These are phyloP conservation scores for Octomys mimax DNA, from an alignment of 2,797 vertebrate genomes.

Conservation along the genomic window DNA sequence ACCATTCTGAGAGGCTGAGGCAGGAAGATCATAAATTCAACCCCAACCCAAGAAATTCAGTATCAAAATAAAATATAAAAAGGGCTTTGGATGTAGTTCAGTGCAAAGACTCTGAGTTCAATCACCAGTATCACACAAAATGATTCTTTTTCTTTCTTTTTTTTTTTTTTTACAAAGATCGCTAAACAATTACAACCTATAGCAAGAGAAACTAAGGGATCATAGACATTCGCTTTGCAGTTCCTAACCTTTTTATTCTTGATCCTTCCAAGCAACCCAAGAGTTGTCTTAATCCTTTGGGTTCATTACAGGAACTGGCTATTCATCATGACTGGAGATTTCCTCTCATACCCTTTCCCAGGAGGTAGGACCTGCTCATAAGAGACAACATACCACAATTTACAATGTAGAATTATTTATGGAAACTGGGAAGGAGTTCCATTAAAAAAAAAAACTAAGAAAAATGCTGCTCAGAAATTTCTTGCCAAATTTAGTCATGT, in stretches of 20 bases:
- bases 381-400: constrained; percentile 93
- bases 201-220: background rate
- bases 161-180: background rate
- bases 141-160: background rate
- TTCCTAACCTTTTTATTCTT: background rate
- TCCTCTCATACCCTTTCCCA: constrained; percentile 92
- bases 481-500: constrained; percentile 91
- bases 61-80: background rate
- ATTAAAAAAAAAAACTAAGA: constrained; percentile 92
- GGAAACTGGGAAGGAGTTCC: constrained; percentile 92
- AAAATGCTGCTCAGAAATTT: constrained; percentile 92
- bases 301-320: constrained; percentile 88
- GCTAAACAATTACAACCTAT: background rate
- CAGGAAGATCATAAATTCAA: background rate
- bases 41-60: background rate
- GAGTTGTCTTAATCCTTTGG: background rate
- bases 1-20: background rate
- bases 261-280: background rate
- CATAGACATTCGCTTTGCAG: background rate
- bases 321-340: constrained; percentile 93
- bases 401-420: constrained; percentile 92
- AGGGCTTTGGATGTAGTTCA: background rate
- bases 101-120: background rate
- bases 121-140: background rate
- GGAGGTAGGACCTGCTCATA: constrained; percentile 93